These are phyloP conservation scores for Furcula furcula DNA, from an alignment of 2,888 invertebrate genomes.

Conservation along the genomic window DNA sequence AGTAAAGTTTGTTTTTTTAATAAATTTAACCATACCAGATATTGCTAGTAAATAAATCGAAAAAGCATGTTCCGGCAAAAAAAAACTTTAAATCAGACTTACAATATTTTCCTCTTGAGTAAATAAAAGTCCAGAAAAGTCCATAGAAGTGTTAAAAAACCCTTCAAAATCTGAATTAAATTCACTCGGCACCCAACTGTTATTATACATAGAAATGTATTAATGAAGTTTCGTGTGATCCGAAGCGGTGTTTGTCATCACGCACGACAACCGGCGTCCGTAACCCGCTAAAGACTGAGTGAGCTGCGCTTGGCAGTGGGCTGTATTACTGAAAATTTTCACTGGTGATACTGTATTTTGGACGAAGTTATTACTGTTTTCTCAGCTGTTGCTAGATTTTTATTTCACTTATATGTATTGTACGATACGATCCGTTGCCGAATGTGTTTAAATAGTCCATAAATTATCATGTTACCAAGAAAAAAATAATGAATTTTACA, in stretches of 20 bases:
- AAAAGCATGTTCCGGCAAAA: too few species aligned
- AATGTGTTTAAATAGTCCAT: neutral
- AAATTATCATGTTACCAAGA: neutral
- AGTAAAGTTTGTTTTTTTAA: too few species aligned
- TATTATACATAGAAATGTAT: too few species aligned
- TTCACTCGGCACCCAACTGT: too few species aligned
- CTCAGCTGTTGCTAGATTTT: neutral
- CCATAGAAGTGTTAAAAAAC: neutral
- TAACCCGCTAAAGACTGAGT: neutral
- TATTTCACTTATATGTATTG: neutral
- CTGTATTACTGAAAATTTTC: neutral
- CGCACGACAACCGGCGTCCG: neutral
- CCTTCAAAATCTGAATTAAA: too few species aligned
- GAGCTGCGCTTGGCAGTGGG: neutral
- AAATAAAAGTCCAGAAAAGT: neutral
- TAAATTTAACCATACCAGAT: too few species aligned
- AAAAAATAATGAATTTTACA: too few species aligned
- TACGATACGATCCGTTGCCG: neutral
- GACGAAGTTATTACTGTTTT: neutral
- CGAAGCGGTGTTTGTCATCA: neutral
- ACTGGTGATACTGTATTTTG: neutral
- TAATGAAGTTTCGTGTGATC: neutral
- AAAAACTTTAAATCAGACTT: neutral
- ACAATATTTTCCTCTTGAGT: neutral
- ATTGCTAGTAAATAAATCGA: too few species aligned